Evolutionary conservation across 2,113 vertebrate species (phyloP), one percentile per base, ranked within the genome.

Genomic region (Sminthopsis crassicaudata): DNA sequence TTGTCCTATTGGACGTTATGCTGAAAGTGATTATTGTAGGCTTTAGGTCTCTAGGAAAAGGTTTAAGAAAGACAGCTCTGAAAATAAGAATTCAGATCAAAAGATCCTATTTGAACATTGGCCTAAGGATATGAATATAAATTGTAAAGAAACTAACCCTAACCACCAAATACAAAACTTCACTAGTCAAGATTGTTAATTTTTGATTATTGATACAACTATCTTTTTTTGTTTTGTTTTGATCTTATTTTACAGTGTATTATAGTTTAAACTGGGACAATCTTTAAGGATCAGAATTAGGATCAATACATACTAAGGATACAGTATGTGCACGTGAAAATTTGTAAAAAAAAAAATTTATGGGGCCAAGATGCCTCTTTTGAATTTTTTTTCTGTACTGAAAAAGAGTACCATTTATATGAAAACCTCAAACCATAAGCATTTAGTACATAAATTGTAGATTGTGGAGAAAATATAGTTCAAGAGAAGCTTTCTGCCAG

Each of bases 1-100:
- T 0, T 99, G 99, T 94, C 99, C 99, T 46, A 99, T 99, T 97
- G 99, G 99, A 89, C 88, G 99, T 4, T 99, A 99, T 95, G 99
- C 99, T 0, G 98, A 99, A 98, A 95, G 98, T 96, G 12, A 16
- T 67, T 36, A 36, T 36, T 99, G 99, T 97, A 99, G 97, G 8
- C 98, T 99, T 30, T 99, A 99, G 97, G 99, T 99, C 7, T 99
- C 99, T 8, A 99, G 96, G 99, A 99, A 94, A 99, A 12, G 1
- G 99, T 97, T 99, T 95, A 99, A 98, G 97, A 99, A 99, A 96
- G 99, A 99, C 92, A 99, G 99, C 96, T 99, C 99, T 0, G 99
- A 99, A 91, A 99, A 99, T 93, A 99, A 99, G 98, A 98, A 98
- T 0, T 90, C 98, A 97, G 98, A 98, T 19, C 98, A 98, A 96